Evolutionary conservation across 1,140 invertebrate genomes (phyloP), one percentile per base, ranked within the genome.

Genomic region (Pachyrhynchus sulphureomaculatus): DNA sequence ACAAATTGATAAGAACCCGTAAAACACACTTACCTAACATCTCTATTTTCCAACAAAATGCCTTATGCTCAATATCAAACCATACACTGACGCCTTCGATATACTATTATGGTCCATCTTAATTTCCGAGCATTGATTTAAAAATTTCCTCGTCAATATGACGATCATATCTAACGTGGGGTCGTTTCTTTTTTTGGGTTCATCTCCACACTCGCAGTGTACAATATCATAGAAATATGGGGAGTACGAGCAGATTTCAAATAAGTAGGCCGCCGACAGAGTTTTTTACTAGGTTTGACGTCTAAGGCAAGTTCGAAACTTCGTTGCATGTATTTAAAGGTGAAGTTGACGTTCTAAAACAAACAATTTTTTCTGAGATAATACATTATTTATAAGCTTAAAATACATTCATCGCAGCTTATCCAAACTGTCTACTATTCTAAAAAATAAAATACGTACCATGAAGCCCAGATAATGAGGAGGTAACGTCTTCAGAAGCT

Each of bases 231-330:
- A 42, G 69, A 63, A 70, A 77, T 72, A 49, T 21, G 75, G 74
- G 36, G 74, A 79, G 45, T 76, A 36, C 42, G 77, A 73, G 64
- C 59, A 81, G 51, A 85, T 80, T 75, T 83, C 82, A 20, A 93
- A 77, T 65, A 90, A 82, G 73, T 91, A 93, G 10, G 86, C 84
- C 4, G 88, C 90, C 2, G 91, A 90, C 4, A 86, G 77, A 36
- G 86, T 87, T 57, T n/a, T n/a, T 94, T 91, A n/a, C 88, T 85
- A 0, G 93, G 92, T 71, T 85, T 86, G 13, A 89, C 78, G 58
- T 87, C 90, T 1, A 83, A 83, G 10, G 85, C 84, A 44, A 91
- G 74, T n/a, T 75, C 49, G 13, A 67, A 24, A 49, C 65, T 65
- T 34, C 17, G 87, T 41, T 76, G 68, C 52, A 82, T 78, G 51